These are phyloP conservation scores for Andinoacara biseriatus DNA, from an alignment of 2,113 vertebrate species.

Conservation along the genomic window DNA sequence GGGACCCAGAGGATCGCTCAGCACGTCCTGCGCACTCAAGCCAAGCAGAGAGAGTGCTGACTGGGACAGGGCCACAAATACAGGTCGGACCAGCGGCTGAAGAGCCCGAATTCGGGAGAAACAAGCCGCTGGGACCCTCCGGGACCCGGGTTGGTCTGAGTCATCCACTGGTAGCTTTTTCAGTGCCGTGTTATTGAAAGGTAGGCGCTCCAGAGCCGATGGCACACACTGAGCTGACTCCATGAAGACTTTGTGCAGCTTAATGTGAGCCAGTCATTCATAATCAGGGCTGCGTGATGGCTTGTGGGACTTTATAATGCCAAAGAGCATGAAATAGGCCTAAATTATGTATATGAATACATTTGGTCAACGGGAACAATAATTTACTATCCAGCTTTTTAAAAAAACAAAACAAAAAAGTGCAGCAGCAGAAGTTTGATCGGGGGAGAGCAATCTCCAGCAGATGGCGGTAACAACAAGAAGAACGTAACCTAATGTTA, in stretches of 20 bases:
- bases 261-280: neutral
- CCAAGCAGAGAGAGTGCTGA: slow-evolving; percentile 84
- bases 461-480: slow-evolving; percentile 3
- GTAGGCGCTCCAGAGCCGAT: slow-evolving; percentile 70
- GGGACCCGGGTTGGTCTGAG: slow-evolving; percentile 70
- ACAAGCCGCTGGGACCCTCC: slow-evolving; percentile 82
- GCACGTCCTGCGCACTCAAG: slow-evolving; percentile 64
- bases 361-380: neutral
- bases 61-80: slow-evolving; percentile 80
- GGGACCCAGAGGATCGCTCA: slow-evolving; percentile 73
- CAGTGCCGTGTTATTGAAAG: slow-evolving; percentile 84
- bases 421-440: neutral
- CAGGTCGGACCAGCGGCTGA: slow-evolving; percentile 75
- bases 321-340: neutral
- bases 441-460: neutral
- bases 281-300: neutral
- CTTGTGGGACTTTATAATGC: neutral
- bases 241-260: slow-evolving; percentile 21
- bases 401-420: too few relatives aligned
- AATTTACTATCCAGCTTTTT: neutral
- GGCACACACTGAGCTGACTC: slow-evolving; percentile 19
- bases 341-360: neutral
- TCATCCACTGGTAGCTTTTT: slow-evolving; percentile 82
- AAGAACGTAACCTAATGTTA: neutral
- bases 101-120: slow-evolving; percentile 79